Evolutionary conservation across 2,888 invertebrate species (phyloP), one percentile per base, ranked within the genome.

Genomic region (Idaea straminata): DNA sequence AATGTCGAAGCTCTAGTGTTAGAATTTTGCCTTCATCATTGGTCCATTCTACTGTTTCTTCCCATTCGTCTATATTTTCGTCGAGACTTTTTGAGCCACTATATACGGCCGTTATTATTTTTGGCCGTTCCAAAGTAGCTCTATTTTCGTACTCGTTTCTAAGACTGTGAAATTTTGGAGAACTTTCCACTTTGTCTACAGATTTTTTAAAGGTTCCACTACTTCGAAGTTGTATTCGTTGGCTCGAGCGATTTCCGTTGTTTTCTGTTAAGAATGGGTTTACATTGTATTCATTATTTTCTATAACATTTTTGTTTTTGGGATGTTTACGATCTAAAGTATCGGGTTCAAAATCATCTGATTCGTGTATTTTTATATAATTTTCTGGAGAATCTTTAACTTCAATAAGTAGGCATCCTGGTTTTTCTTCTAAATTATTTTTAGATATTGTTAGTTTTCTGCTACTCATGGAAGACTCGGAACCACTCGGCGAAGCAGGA

Each of bases 341-440:
- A 73, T 97, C 97, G 0, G 97, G 97, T 83, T 97, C 97, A 77
- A 97, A 97, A 64, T 95, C 95, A 76, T 96, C 96, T 2, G 96
- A 96, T 78, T 97, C 97, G 66, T 96, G 94, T 62, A 96, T 95
- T 77, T 94, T 94, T 6, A 95, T 94, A 72, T 96, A 96, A 78
- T 96, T 96, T 75, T 96, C 95, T 0, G 96, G 95, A 25, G 96
- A 95, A 82, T 97, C 97, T 81, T 96, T 96, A 0, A 97, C 96
- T 89, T 97, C 96, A 69, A 97, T 97, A 38, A 97, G 96, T 79
- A 97, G 91, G 77, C 96, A 96, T 6, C 97, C 97, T 0, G 96
- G 96, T 69, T 96, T 95, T 76, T 95, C 92, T 66, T 87, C 91
- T 0, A 88, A 83, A 61, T 93, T 83, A 35, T 76, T 95, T 61